A percentile compares a stretch with the other conserved stretches of the same genome.
phyloP scores from a whole-genome alignment of 2,113 vertebrate species.

The Thalassarche chlororhynchos region DNA sequence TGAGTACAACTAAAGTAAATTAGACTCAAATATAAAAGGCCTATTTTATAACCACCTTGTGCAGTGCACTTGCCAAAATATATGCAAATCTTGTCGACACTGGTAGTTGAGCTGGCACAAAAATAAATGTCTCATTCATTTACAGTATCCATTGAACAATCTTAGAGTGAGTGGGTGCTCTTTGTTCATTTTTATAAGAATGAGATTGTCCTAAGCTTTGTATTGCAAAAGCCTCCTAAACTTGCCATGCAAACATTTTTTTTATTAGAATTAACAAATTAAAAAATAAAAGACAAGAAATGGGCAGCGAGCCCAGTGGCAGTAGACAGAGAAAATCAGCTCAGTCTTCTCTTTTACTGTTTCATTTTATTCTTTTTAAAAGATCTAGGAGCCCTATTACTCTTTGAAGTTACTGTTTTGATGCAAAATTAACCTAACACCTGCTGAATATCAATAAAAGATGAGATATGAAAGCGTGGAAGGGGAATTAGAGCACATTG shows the following conservation, averaged over 20 bases:
- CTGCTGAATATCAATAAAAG: background rate
- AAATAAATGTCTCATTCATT: conserved; percentile 81
- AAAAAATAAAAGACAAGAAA: conserved; percentile 40
- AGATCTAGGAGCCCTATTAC: background rate
- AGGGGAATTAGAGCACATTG: background rate
- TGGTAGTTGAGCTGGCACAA: conserved; percentile 76
- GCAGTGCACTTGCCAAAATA: conserved; percentile 71
- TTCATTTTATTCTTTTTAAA: background rate
- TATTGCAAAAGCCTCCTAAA: conserved; percentile 30
- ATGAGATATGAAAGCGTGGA: background rate
- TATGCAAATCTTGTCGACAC: conserved; percentile 74
- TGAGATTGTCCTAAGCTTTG: conserved; percentile 54
- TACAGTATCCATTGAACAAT: conserved; percentile 72
- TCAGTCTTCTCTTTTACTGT: background rate
- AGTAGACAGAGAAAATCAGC: background rate
- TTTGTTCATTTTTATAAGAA: conserved; percentile 67
- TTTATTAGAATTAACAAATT: conserved; percentile 47
- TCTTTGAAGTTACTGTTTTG: conserved; percentile 20
- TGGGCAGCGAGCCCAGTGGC: conserved; percentile 20
- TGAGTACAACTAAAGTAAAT: conserved; percentile 51
- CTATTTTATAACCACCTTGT: conserved; percentile 73
- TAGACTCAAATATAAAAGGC: conserved; percentile 68
- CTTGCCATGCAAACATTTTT: conserved; percentile 48
- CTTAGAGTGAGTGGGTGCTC: conserved; percentile 38
- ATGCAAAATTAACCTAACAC: background rate